Evolutionary conservation across 2,113 vertebrate species (phyloP), one percentile per base, ranked within the genome.

Genomic region (Rhinoptilus africanus): DNA sequence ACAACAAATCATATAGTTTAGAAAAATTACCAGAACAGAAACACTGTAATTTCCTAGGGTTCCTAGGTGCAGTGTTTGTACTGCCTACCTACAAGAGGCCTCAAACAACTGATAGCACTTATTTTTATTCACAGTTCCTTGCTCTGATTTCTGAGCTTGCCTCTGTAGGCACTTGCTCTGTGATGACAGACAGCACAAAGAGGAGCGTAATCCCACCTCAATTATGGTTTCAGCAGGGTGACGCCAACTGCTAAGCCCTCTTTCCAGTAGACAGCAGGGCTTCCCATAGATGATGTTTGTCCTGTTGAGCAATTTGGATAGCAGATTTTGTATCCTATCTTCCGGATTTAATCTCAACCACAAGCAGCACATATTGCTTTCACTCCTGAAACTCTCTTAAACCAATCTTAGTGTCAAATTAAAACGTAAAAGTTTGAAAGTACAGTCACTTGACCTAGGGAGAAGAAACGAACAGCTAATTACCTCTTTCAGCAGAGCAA

Each of bases 141-240:
- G 60, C 62, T 81, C 56, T 74, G 51, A 45, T 94, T 91, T 89
- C 80, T 91, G 83, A 81, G 83, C 37, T 92, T 67, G 87, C 35
- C 67, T 89, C 72, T 88, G n/a, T 62, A 53, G 48, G 60, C 86
- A 24, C 67, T 89, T 79, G 57, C n/a, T 78, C 50, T 72, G 47
- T 86, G 47, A 47, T 80, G 68, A 74, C 63, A 83, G 71, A 79
- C 92, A 84, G 78, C 75, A 83, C n/a, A 73, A 54, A 54, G 60
- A 59, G 64, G 77, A 93, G 51, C 7, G 67, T 96, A 97, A 97
- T 95, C 87, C 93, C 63, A 73, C 56, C 66, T 73, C 87, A 95
- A 84, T 95, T 86, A 92, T 1, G 28, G 72, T 64, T 96, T 94
- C 91, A 96, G 93, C 80, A 83, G 94, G 74, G 56, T 88, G 91